phyloP scores from a whole-genome alignment of 64 coral and sea anemone species.

The Montipora capricornis region DNA sequence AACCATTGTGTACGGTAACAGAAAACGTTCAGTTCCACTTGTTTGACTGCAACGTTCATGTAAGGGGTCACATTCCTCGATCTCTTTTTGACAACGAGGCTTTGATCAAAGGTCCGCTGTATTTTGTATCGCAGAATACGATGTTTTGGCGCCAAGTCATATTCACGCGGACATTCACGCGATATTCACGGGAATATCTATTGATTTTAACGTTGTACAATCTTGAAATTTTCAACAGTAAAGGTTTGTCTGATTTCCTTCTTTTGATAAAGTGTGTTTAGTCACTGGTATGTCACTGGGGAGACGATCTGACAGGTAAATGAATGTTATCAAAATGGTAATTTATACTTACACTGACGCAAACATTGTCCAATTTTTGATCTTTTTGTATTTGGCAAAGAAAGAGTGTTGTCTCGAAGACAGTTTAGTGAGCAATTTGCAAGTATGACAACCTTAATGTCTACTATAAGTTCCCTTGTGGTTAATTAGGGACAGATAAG shows the following conservation, averaged over 20 bases:
- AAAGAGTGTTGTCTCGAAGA: background rate
- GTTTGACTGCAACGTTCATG: background rate
- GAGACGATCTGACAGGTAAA: conserved; percentile 85
- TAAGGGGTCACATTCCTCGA: background rate
- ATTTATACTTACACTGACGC: background rate
- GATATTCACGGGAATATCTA: background rate
- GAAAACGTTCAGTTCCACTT: background rate
- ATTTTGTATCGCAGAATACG: background rate
- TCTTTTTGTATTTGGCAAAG: background rate
- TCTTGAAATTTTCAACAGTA: conserved; percentile 13
- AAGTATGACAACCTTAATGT: background rate
- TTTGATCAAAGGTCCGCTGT: background rate
- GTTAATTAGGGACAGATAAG: background rate
- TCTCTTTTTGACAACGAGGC: background rate
- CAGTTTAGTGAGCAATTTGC: background rate
- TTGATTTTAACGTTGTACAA: background rate
- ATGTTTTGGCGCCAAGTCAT: conserved; percentile 50
- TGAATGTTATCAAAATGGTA: background rate
- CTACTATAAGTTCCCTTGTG: background rate
- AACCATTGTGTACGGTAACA: conserved; percentile 8
- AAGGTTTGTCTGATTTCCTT: background rate
- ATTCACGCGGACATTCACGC: background rate
- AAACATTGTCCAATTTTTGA: background rate
- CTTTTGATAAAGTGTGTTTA: conserved; percentile 39
- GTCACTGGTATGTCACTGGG: conserved; percentile 78